Conservation (phyloP, 2,888 invertebrate genomes). For the Cryptosula pallasiana region DNA sequence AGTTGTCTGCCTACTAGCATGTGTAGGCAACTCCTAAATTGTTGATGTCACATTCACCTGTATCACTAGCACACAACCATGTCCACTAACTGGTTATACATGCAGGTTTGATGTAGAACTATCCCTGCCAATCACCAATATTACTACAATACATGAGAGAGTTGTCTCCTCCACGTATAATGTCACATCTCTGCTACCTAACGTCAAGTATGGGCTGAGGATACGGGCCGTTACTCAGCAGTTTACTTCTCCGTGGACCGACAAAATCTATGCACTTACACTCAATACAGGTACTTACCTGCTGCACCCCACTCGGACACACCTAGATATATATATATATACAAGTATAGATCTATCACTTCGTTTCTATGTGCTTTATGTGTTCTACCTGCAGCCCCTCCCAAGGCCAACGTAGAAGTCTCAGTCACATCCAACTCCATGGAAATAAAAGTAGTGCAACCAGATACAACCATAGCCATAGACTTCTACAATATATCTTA, state of each 20-base stretch:
- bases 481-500: not conserved
- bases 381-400: not conserved
- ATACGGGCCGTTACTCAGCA: not conserved
- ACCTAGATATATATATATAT: too few relatives aligned
- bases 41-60: too few relatives aligned
- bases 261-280: not conserved
- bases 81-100: too few relatives aligned
- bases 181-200: not conserved
- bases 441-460: not conserved
- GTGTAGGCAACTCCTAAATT: not conserved
- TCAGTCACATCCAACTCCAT: not conserved
- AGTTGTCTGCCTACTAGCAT: too few relatives aligned
- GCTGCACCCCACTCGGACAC: too few relatives aligned
- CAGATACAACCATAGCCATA: not conserved
- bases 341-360: too few relatives aligned
- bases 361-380: not conserved
- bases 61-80: too few relatives aligned
- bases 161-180: not conserved
- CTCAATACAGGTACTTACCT: constrained; percentile 3
- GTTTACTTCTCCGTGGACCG: not conserved
- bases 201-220: not conserved
- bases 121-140: too few relatives aligned
- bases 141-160: too few relatives aligned
- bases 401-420: not conserved
- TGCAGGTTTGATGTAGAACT: too few relatives aligned